phyloP scores from a whole-genome alignment of 2,797 vertebrate species.

The Lithobates pipiens region DNA sequence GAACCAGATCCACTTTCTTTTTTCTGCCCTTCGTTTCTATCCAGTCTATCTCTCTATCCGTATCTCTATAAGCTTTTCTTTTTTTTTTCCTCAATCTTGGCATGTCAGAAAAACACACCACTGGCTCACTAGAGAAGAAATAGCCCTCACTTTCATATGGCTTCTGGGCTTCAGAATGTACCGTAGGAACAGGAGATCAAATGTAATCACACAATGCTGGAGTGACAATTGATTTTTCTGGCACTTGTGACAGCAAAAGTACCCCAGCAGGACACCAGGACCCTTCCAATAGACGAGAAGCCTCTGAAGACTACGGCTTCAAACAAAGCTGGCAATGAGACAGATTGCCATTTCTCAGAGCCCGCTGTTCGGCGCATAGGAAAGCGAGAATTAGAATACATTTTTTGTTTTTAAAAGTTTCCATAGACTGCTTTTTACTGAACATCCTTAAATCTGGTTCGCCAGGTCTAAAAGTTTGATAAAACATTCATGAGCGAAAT shows the following conservation, averaged over 20 bases:
- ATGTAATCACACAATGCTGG: slow-evolving; percentile 27
- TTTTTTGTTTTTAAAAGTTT: slow-evolving; percentile 8
- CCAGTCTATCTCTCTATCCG: not conserved
- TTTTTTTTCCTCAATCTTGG: too few species aligned
- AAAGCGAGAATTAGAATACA: slow-evolving; percentile 39
- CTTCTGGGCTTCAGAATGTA: slow-evolving; percentile 14
- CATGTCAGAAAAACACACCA: not conserved
- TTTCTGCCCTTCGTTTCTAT: not conserved
- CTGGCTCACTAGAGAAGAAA: not conserved
- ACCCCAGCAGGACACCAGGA: slow-evolving; percentile 35
- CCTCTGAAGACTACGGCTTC: slow-evolving; percentile 43
- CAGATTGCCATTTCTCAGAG: slow-evolving; percentile 41
- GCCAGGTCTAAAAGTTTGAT: slow-evolving; percentile 20
- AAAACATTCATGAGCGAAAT: slow-evolving; percentile 33
- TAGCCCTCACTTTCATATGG: not conserved
- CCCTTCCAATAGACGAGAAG: slow-evolving; percentile 12
- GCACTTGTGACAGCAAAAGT: slow-evolving; percentile 40
- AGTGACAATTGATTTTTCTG: slow-evolving; percentile 55
- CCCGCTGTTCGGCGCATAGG: slow-evolving; percentile 26
- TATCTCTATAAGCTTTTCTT: not conserved
- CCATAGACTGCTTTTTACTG: slow-evolving; percentile 12
- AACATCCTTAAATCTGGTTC: slow-evolving; percentile 28
- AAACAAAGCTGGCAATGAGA: slow-evolving; percentile 43
- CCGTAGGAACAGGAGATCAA: slow-evolving; percentile 32
- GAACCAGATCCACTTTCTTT: too few species aligned